These are phyloP conservation scores for Sebastes flavidus DNA, from an alignment of 2,797 vertebrate species.

Conservation along the genomic window DNA sequence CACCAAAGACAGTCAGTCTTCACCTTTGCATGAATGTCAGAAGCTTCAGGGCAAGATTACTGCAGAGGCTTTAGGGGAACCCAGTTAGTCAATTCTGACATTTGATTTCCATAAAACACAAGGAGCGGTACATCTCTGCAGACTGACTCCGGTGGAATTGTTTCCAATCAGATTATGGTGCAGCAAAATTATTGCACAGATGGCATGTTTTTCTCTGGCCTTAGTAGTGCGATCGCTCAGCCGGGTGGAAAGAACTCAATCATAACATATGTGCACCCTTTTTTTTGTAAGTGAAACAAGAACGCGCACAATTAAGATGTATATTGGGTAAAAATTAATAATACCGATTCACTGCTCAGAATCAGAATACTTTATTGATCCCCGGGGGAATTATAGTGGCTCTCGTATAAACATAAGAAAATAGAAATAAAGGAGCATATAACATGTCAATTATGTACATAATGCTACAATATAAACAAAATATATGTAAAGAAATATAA, in stretches of 20 bases:
- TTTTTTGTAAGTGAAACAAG: neutral
- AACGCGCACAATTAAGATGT: neutral
- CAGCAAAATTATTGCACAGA: neutral
- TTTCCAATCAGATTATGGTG: slow-evolving; percentile 12
- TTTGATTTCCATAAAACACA: slow-evolving; percentile 74
- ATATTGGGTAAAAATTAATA: neutral
- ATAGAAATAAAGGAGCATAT: too few species aligned
- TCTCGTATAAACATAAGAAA: too few species aligned
- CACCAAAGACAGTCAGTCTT: slow-evolving; percentile 58
- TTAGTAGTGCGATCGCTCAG: neutral
- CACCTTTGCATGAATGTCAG: slow-evolving; percentile 73
- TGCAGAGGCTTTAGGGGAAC: slow-evolving; percentile 52
- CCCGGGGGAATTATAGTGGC: rapidly evolving
- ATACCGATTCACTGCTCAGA: neutral
- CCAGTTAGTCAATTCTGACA: slow-evolving; percentile 69
- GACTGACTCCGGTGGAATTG: slow-evolving; percentile 16
- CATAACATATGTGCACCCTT: neutral
- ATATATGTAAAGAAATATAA: too few species aligned
- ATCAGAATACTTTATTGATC: too few species aligned
- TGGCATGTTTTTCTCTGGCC: neutral
- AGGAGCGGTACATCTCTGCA: slow-evolving; percentile 28
- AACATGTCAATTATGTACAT: too few species aligned
- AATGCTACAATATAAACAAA: too few species aligned
- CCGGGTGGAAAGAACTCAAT: neutral
- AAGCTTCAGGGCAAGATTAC: slow-evolving; percentile 71